Evolutionary conservation across 2,113 vertebrate species (phyloP), one percentile per base, ranked within the genome.

Genomic region (Noturus placidus): DNA sequence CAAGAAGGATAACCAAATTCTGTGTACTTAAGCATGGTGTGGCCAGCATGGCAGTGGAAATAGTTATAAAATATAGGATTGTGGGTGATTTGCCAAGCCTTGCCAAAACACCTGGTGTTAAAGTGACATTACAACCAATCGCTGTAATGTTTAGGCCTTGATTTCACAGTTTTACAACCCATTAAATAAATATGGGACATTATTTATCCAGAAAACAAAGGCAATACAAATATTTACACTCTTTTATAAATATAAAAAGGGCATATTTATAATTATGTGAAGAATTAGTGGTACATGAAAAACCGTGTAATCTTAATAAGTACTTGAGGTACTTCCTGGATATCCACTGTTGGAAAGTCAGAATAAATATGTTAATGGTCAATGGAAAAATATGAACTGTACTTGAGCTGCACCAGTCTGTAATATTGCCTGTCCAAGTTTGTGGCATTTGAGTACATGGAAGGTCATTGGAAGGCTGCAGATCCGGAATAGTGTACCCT

Each of bases 401-500:
- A 38, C 11, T 81, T 35, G 6, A 54, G 42, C 6, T 76, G 46
- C 46, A 80, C 11, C 9, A 57, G 54, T 61, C n/a, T 59, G 19
- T 14, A 59, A 61, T 61, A 6, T 22, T 80, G 17, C 52, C 8
- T 82, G 30, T 81, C 54, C 79, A 59, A 9, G 15, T 79, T 56
- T 54, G 50, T 54, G 50, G 67, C 74, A 74, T 42, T 82, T 59
- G 61, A 46, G 76, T 70, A 89, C 85, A 89, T 61, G 19, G 85
- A 90, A 69, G 61, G 82, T 85, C 86, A 72, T 30, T 83, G 77
- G 84, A 89, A 59, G 30, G 20, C 59, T 69, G 70, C 56, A 89
- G 83, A 88, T 90, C 87, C 70, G 82, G 85, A 74, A 81, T 83
- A 84, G 46, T 83, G 82, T 87, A 82, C 83, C 84, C 19, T 30